Base-by-base conservation (phyloP, 1,140 invertebrate species). In the Brachionus plicatilis region DNA sequence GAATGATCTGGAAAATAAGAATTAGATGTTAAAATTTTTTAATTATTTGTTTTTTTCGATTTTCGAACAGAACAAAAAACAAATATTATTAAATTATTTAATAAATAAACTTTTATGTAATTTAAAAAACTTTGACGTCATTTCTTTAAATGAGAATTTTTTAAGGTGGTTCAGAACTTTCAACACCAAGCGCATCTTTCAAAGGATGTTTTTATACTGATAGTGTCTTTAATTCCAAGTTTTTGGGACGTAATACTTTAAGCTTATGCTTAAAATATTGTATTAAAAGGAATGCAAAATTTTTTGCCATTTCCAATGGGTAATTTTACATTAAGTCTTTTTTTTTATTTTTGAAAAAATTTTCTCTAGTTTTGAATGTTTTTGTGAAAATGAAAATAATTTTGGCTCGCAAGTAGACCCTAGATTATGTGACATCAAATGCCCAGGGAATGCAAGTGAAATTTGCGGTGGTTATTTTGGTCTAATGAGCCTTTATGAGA, bases 381-480 rank as follows among this genome's bases (percentile, higher is more conserved):
- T 27, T 33, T 33, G 33, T 68, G 5, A 9, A 12, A 68, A 29
- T 68, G 11, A 68, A 27, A 14, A n/a, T 33, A 12, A 68, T 27
- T 33, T 29, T 41, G 14, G n/a, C 3, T 41, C 4, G 8, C 8
- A 37, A 41, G 29, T 72, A 37, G 37, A 72, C 3, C n/a, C 41
- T 6, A n/a, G 20, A 17, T 43, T n/a, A n/a, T 72, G 68, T 17
- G 17, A 72, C 3, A 8, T 41, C 1, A 43, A 41, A 45, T 72
- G 68, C 12, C 68, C 68, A 9, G 68, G 68, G n/a, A 72, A 72
- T 43, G 45, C 68, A 41, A 72, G 68, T 20, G 33, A 72, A 72
- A 43, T 72, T 20, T 72, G 68, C 37, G 68, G 68, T 72, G 68
- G 68, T 11, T 20, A 41, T 41, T 72, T 43, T 68, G 65, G 65